Conservation (phyloP, 1,140 invertebrate genomes). For the Polyergus mexicanus region DNA sequence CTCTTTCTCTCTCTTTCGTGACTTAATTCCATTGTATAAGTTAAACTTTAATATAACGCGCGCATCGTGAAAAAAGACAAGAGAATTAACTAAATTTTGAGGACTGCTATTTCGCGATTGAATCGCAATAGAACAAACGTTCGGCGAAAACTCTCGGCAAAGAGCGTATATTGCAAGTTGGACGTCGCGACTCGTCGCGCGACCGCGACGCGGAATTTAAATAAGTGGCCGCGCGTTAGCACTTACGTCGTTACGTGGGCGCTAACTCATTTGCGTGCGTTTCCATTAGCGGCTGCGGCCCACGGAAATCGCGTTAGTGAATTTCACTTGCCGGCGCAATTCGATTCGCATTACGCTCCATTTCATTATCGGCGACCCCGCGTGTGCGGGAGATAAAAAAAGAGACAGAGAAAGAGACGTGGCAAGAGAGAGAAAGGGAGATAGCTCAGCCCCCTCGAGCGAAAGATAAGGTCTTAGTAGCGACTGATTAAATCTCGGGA, state of each 20-base stretch:
- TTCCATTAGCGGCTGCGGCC: constrained; percentile 74
- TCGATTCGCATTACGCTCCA: constrained; percentile 82
- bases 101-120: not conserved
- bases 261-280: constrained; percentile 78
- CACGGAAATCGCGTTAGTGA: constrained; percentile 77
- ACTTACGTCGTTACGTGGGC: constrained; percentile 53
- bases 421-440: constrained; percentile 33
- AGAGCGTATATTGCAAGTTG: not conserved
- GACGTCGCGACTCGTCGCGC: constrained; percentile 8
- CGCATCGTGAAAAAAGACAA: not conserved
- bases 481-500: constrained; percentile 86
- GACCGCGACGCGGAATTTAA: constrained; percentile 47
- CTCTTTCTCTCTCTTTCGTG: constrained; percentile 7
- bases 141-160: not conserved
- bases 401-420: constrained; percentile 43
- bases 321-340: constrained; percentile 78
- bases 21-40: not conserved
- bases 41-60: not conserved
- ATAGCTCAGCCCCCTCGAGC: constrained; percentile 64
- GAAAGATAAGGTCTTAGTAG: constrained; percentile 84
- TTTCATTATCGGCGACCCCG: constrained; percentile 79
- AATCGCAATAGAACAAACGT: not conserved
- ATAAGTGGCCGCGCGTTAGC: constrained; percentile 31
- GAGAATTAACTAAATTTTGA: not conserved
- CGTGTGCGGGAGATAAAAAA: constrained; percentile 48